Conservation (phyloP, 2,888 invertebrate species). For the Osmoderma eremita region DNA sequence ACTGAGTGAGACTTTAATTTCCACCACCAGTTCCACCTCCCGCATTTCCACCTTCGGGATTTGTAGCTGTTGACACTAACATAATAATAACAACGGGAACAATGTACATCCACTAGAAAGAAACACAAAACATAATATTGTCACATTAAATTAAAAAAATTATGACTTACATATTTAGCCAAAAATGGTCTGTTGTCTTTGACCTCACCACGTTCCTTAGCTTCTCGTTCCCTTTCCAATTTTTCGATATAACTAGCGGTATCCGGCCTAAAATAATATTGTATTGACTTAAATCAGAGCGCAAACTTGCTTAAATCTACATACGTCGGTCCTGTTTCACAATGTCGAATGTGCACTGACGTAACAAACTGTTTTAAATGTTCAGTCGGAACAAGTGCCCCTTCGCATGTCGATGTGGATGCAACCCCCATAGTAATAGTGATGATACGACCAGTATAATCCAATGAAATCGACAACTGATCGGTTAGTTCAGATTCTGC, state of each 20-base stretch:
- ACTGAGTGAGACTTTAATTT: conserved; percentile 24
- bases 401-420: conserved; percentile 64
- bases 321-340: conserved; percentile 83
- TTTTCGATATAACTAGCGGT: conserved; percentile 96
- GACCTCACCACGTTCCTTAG: conserved; percentile 86
- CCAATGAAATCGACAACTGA: conserved; percentile 80
- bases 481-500: conserved; percentile 82
- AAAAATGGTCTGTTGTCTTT: conserved; percentile 96
- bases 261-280: conserved; percentile 75
- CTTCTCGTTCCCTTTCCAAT: conserved; percentile 89
- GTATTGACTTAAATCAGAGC: conserved; percentile 5
- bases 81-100: conserved; percentile 92
- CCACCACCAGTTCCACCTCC: conserved; percentile 59
- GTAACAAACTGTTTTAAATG: conserved; percentile 75
- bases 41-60: conserved; percentile 72
- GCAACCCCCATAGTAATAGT: conserved; percentile 72
- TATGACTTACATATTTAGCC: conserved; percentile 92
- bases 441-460: conserved; percentile 81
- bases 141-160: conserved; percentile 9
- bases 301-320: conserved; percentile 50
- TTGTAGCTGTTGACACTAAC: conserved; percentile 87
- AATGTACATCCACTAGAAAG: conserved; percentile 98
- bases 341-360: conserved; percentile 80
- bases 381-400: conserved; percentile 60
- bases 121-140: conserved; percentile 49